Percentiles rank a stretch among this genome's conserved stretches.
phyloP scores from a whole-genome alignment of 2,113 vertebrate species.

The Nettapus auritus region DNA sequence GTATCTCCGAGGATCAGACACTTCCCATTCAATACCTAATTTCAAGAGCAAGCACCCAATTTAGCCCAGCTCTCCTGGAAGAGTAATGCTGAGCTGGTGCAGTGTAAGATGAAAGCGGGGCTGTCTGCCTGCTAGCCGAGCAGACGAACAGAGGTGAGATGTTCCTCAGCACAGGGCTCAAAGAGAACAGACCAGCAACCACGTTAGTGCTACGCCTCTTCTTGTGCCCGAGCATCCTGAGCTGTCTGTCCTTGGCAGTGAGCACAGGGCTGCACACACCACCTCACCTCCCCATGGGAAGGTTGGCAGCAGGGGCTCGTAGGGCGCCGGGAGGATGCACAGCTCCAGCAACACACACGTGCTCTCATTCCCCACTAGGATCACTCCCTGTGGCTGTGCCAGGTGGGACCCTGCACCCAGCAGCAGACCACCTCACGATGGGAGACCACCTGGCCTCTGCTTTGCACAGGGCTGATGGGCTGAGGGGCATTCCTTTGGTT shows the following conservation, averaged over 20 bases:
- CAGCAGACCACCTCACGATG: no score
- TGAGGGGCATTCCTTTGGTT: no score
- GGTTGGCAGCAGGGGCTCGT: background rate
- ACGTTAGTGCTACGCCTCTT: no score
- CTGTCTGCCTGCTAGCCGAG: background rate
- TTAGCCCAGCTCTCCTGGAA: background rate
- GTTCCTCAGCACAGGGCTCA: background rate
- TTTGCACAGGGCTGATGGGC: no score
- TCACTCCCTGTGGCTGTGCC: no score
- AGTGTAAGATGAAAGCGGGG: background rate
- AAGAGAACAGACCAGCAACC: no score
- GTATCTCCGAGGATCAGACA: background rate
- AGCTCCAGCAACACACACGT: background rate
- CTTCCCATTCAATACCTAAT: background rate
- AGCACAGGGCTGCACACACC: no score
- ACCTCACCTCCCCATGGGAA: rapidly evolving
- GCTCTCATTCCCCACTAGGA: no score
- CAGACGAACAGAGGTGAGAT: background rate
- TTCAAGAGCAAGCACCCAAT: background rate
- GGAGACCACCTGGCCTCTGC: no score
- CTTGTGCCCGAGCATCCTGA: background rate
- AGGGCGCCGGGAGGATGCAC: rapidly evolving
- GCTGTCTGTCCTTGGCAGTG: no score
- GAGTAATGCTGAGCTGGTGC: background rate
- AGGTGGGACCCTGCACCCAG: no score